A percentile compares a stretch with the other conserved stretches of the same genome.
phyloP scores from a whole-genome alignment of 2,888 invertebrate genomes.

The Eueremaeus valkanovi region DNA sequence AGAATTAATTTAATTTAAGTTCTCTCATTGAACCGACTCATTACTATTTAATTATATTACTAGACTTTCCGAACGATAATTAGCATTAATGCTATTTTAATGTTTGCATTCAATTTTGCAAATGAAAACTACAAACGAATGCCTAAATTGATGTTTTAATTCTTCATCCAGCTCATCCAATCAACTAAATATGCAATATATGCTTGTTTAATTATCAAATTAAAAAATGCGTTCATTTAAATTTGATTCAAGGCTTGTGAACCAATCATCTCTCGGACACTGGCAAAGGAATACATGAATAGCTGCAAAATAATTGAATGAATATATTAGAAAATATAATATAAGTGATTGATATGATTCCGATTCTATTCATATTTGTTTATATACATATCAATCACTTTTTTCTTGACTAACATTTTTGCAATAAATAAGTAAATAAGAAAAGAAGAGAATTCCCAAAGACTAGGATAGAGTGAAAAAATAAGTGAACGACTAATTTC shows the following conservation, averaged over 20 bases:
- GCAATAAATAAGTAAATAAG: not conserved
- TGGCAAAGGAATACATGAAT: too few relatives aligned
- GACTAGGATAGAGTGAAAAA: not conserved
- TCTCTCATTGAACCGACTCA: not conserved
- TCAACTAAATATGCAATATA: not conserved
- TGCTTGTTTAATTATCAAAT: too few relatives aligned
- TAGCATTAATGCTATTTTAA: conserved; percentile 20
- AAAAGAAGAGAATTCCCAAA: not conserved
- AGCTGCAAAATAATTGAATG: too few relatives aligned
- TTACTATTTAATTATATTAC: conserved; percentile 10
- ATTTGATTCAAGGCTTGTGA: too few relatives aligned
- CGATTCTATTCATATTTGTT: not conserved
- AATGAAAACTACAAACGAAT: not conserved
- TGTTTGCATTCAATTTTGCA: not conserved
- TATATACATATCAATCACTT: not conserved
- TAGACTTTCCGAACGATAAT: not conserved
- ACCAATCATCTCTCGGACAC: too few relatives aligned
- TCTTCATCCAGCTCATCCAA: not conserved
- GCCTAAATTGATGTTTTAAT: not conserved
- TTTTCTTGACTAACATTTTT: too few relatives aligned
- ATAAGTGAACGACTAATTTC: not conserved
- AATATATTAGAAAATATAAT: too few relatives aligned
- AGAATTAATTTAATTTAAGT: not conserved
- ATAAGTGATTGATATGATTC: too few relatives aligned
- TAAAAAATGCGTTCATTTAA: too few relatives aligned